Base-by-base conservation (phyloP, 2,888 invertebrate genomes). In the Machimus rusticus region DNA sequence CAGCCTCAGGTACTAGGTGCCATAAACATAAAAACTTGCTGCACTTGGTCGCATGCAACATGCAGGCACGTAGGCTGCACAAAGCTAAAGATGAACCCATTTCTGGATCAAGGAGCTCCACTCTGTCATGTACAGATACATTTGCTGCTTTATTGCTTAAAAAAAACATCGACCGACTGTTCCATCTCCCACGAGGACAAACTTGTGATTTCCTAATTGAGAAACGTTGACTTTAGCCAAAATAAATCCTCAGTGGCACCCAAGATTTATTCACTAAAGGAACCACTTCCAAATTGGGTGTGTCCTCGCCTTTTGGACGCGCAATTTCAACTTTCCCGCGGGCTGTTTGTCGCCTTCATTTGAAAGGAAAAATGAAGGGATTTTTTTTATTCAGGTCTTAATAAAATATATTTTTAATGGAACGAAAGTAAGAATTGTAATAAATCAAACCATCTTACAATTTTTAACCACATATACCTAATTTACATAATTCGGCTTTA, bases 71-170 rank as follows among this genome's bases (percentile, higher is more conserved):
- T 34, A 37, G 28, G 57, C 51, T 57, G 82, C 37, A 37, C n/a
- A 34, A 8, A 82, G 34, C 66, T 82, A 37, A 82, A 82, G 82
- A 82, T 82, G 66, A 51, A 82, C 82, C 82, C 82, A 82, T 82
- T 82, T 82, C 37, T 82, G 82, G 82, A 82, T 82, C 82, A 82
- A 82, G 82, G 82, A 82, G 57, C 57, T 57, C 82, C 23, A 82
- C 57, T 57, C 82, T 79, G 79, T 31, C 79, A 55, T 51, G 51
- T 16, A 46, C 23, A 79, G 16, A 46, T 46, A 43, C 19, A 76
- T 76, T 19, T 28, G 23, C 19, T 9, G 66, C 1, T 28, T 66
- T 66, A 4, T 28, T 23, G n/a, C 51, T 51, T 51, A 5, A n/a
- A 39, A 39, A 9, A 12, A 39, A 39, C 39, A 39, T 39, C 51